Evolutionary conservation across 1,140 invertebrate genomes (phyloP).

Genomic region (Drosophila lacertosa): DNA sequence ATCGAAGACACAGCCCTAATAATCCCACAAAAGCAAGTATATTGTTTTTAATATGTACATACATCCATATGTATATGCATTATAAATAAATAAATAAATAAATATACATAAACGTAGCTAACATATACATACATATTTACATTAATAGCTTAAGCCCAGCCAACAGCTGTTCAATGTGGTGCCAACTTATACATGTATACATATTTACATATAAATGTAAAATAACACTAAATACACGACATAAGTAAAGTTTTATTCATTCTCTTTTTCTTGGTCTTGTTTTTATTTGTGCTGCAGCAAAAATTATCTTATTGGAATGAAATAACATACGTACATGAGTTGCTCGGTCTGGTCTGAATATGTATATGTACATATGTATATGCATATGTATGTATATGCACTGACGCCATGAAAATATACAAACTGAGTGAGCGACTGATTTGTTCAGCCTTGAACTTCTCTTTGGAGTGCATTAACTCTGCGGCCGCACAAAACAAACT

Average conservation of each 20-base stretch:
- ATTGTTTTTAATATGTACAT: neutral
- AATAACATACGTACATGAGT: conserved; percentile 10
- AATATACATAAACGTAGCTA: too few species aligned
- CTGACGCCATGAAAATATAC: conserved; percentile 66
- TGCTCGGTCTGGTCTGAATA: conserved; percentile 12
- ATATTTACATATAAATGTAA: neutral
- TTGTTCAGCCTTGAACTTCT: conserved; percentile 83
- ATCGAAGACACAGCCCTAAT: too few species aligned
- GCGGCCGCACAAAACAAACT: conserved; percentile 46
- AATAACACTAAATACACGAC: conserved; percentile 36
- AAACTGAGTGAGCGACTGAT: conserved; percentile 74
- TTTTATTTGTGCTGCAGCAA: conserved; percentile 48
- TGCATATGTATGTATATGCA: conserved; percentile 17
- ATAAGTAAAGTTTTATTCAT: conserved; percentile 40
- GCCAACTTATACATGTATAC: conserved; percentile 55
- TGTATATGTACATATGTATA: conserved; percentile 4
- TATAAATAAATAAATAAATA: too few species aligned
- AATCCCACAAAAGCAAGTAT: neutral
- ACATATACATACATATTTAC: too few species aligned
- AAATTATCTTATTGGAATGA: conserved; percentile 69
- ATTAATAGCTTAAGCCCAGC: neutral
- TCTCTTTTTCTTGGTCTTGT: conserved; percentile 39
- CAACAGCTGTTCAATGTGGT: neutral
- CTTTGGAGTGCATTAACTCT: conserved; percentile 81
- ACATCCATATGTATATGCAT: neutral